Percentiles rank a stretch among this genome's conserved stretches.
Conservation (phyloP, 2,113 vertebrate species). For the Onychostruthus taczanowskii region DNA sequence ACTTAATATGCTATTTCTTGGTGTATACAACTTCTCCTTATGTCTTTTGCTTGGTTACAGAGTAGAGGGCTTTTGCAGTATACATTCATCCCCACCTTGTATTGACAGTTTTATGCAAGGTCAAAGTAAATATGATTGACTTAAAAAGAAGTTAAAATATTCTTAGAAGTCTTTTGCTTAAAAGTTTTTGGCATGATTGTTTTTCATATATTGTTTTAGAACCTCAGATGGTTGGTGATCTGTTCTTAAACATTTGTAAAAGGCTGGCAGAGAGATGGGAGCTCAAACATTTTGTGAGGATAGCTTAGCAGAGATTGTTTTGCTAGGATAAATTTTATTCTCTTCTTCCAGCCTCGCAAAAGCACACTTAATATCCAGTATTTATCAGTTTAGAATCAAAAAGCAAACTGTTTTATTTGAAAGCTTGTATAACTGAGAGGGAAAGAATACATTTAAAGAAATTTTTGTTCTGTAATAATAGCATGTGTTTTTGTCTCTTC, state of each 20-base stretch:
- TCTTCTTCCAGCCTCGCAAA: background rate
- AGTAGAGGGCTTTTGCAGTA: background rate
- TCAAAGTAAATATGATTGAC: background rate
- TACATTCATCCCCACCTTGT: background rate
- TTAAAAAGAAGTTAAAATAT: background rate
- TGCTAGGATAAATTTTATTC: background rate
- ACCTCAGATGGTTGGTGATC: background rate
- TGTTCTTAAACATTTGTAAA: background rate
- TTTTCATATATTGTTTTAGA: background rate
- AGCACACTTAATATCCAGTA: background rate
- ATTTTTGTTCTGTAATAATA: background rate
- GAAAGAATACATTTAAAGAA: background rate
- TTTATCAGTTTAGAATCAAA: background rate
- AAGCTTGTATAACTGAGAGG: background rate
- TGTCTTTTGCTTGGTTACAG: background rate
- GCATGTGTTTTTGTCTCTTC: constrained; percentile 43
- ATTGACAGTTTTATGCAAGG: background rate
- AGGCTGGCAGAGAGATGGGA: background rate
- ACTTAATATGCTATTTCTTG: background rate
- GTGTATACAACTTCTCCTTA: background rate
- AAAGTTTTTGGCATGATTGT: background rate
- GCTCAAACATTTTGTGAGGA: background rate
- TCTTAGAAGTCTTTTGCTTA: background rate
- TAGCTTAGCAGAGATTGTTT: background rate
- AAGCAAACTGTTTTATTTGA: background rate